Percentiles rank a stretch among this genome's conserved stretches.
These are phyloP conservation scores for Metaphire vulgaris DNA, from an alignment of 1,140 invertebrate genomes.

Conservation along the genomic window DNA sequence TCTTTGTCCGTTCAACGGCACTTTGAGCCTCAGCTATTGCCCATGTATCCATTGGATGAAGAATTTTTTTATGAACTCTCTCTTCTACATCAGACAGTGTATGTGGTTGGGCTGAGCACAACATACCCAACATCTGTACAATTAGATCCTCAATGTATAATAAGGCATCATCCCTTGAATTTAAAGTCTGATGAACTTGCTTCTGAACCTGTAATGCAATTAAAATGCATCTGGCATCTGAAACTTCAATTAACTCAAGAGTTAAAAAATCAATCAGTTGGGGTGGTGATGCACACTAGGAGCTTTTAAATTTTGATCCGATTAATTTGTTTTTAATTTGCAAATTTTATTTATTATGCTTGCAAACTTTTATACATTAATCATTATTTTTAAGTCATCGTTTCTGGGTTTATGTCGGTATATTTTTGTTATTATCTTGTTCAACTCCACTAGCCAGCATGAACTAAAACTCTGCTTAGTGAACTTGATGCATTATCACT, in stretches of 20 bases:
- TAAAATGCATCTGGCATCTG: neutral
- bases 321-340: neutral
- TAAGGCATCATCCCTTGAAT: constrained; percentile 79
- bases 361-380: neutral
- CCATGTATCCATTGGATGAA: constrained; percentile 86
- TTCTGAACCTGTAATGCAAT: constrained; percentile 65
- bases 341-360: neutral
- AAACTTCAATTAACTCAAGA: neutral
- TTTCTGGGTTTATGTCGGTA: neutral
- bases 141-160: constrained; percentile 88
- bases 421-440: no score
- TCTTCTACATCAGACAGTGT: constrained; percentile 74
- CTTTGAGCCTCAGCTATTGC: constrained; percentile 79
- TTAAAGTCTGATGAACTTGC: constrained; percentile 79
- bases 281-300: no score
- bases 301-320: neutral
- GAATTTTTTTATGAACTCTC: constrained; percentile 76
- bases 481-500: no score
- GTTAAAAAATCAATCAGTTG: no score
- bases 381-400: neutral
- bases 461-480: no score
- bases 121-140: constrained; percentile 74
- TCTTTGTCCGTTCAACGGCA: constrained; percentile 65
- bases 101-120: constrained; percentile 73
- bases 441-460: no score